Evolutionary conservation across 2,113 vertebrate genomes (phyloP).

Genomic region (Corythornis vintsioides): DNA sequence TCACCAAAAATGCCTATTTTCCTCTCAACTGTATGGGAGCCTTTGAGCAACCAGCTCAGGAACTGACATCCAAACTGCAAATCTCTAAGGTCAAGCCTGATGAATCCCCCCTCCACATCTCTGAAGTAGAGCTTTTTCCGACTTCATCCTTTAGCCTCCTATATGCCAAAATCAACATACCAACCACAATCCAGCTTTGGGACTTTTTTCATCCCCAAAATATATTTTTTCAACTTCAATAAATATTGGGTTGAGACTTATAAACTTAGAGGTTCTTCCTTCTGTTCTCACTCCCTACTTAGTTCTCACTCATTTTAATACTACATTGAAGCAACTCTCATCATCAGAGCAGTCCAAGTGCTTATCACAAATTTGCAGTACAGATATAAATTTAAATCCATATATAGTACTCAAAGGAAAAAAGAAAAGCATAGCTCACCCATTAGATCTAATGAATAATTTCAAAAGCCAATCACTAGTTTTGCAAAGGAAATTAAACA

Average conservation of each 20-base stretch:
- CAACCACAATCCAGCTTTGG: background rate
- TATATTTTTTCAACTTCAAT: background rate
- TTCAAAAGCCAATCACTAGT: background rate
- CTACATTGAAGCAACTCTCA: background rate
- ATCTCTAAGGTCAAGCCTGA: background rate
- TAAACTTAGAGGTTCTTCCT: background rate
- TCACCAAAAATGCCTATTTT: background rate
- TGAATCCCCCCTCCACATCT: accelerated
- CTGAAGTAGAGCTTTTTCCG: background rate
- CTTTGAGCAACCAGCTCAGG: background rate
- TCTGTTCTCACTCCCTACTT: background rate
- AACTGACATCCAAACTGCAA: background rate
- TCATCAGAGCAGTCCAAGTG: background rate
- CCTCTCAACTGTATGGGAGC: background rate
- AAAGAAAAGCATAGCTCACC: background rate
- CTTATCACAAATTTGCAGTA: background rate
- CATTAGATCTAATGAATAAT: background rate
- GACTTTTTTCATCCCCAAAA: background rate
- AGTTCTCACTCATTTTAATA: background rate
- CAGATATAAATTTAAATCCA: background rate
- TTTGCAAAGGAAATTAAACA: background rate
- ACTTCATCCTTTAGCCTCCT: background rate
- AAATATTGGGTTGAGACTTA: background rate
- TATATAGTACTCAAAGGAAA: background rate
- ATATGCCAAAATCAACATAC: background rate